Base-by-base conservation (phyloP, 2,113 vertebrate genomes). In the Clarias batrachus region DNA sequence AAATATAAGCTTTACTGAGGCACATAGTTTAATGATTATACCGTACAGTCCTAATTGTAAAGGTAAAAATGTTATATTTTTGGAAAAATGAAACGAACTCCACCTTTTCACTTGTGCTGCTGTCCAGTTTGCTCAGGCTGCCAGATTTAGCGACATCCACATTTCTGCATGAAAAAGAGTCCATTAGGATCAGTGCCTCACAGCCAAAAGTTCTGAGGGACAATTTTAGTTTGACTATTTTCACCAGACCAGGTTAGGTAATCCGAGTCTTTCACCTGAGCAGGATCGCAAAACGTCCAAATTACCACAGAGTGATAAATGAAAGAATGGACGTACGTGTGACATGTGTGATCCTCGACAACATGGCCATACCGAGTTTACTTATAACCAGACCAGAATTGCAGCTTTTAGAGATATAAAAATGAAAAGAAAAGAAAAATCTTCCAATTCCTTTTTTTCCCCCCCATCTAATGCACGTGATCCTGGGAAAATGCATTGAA, bases 71-170 rank as follows among this genome's bases (percentile, higher is more conserved):
- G 6, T 27, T 16, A 9, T 56, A 9, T 56, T 30, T 56, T 16
- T 14, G 12, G 12, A 52, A 52, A 76, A n/a, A 66, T 19, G 27
- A n/a, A 33, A 27, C 65, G 21, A 84, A 57, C 52, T 93, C 84
- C 88, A 98, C 96, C 96, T 73, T 92, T 62, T 97, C 95, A 17
- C 91, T 92, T 2, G 90, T 71, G 71, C 94, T 95, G 86, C 90
- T 95, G 74, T 96, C 96, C 91, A 97, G 87, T 86, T 93, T 96
- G 60, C 93, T 95, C 89, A 95, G 93, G 86, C 96, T 97, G 91
- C 91, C 95, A 41, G 94, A 94, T 87, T 95, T 96, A 21, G 94
- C 91, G 65, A 93, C 86, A 0, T 92, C 93, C 71, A 93, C 92
- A 74, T 83, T 90, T 91, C 96, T 97, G 93, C 74, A 96, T 95